A percentile compares a stretch with the other conserved stretches of the same genome.
Conservation (phyloP, 2,797 vertebrate species). For the Scarus forsteni region DNA sequence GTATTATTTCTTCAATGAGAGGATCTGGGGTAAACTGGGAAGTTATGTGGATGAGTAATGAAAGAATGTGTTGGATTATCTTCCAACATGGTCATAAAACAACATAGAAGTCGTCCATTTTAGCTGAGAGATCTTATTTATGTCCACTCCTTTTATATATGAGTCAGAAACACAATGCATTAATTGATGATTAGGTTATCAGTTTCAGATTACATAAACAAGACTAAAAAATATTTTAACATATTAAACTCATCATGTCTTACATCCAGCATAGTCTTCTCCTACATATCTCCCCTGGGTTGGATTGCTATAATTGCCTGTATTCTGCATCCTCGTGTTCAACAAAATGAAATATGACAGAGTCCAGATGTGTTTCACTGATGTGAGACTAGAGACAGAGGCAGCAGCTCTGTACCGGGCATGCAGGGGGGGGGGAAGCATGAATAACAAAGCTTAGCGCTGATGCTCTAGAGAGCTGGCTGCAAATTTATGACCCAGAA, state of each 20-base stretch:
- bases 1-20: no score
- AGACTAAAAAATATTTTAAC: constrained; percentile 14
- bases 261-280: constrained; percentile 9
- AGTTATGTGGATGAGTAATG: no score
- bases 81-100: no score
- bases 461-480: constrained; percentile 69
- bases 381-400: constrained; percentile 41
- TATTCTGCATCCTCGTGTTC: constrained; percentile 37
- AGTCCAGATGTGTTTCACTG: constrained; percentile 71
- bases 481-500: constrained; percentile 76
- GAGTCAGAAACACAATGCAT: background rate
- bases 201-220: constrained; percentile 13
- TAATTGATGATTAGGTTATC: constrained; percentile 1
- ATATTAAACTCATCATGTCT: constrained; percentile 26
- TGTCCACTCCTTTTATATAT: background rate
- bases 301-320: constrained; percentile 46
- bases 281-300: constrained; percentile 14
- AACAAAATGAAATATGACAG: constrained; percentile 65
- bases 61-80: no score
- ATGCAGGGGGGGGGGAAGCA: constrained; percentile 3
- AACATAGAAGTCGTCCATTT: no score
- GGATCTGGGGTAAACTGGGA: no score
- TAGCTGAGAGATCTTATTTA: background rate
- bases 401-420: constrained; percentile 37
- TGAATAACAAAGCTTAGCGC: constrained; percentile 50